phyloP scores from a whole-genome alignment of 2,113 vertebrate species.

The Castor canadensis region DNA sequence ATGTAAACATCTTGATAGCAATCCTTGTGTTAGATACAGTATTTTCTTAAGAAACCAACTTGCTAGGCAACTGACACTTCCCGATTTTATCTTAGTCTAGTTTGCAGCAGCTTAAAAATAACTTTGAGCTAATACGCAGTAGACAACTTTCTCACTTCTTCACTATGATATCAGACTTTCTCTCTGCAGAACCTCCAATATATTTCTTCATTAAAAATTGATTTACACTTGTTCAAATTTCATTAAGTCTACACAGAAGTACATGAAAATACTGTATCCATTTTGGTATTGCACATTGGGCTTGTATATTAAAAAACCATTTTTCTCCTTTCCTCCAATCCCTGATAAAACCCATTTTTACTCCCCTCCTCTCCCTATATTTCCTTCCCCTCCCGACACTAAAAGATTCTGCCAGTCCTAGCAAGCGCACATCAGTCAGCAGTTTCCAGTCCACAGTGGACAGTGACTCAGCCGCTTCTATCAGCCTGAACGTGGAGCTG shows the following conservation, averaged over 20 bases:
- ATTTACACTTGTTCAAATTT: conserved; percentile 66
- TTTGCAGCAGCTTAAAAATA: conserved; percentile 79
- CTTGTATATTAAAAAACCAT: conserved; percentile 84
- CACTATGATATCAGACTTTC: conserved; percentile 65
- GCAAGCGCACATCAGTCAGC: conserved; percentile 98
- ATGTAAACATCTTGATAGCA: conserved; percentile 55
- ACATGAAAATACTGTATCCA: conserved; percentile 84
- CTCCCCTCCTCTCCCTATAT: conserved; percentile 85
- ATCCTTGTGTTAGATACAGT: conserved; percentile 71
- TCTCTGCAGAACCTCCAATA: conserved; percentile 79
- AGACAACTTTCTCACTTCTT: conserved; percentile 68
- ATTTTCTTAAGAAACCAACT: conserved; percentile 70
- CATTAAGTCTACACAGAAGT: conserved; percentile 62
- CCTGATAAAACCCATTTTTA: conserved; percentile 82
- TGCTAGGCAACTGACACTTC: conserved; percentile 43
- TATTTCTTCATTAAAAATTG: conserved; percentile 60
- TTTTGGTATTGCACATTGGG: conserved; percentile 85
- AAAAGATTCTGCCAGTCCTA: conserved; percentile 97
- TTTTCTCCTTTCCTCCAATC: conserved; percentile 85
- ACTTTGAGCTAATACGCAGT: conserved; percentile 73
- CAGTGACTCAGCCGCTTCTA: conserved; percentile 98
- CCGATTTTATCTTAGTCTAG: conserved; percentile 58
- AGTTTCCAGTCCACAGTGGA: conserved; percentile 98
- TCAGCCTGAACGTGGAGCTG: conserved; percentile 99
- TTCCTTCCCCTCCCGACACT: conserved; percentile 81